phyloP scores from a whole-genome alignment of 1,140 invertebrate genomes.

The Trichonephila clavata region DNA sequence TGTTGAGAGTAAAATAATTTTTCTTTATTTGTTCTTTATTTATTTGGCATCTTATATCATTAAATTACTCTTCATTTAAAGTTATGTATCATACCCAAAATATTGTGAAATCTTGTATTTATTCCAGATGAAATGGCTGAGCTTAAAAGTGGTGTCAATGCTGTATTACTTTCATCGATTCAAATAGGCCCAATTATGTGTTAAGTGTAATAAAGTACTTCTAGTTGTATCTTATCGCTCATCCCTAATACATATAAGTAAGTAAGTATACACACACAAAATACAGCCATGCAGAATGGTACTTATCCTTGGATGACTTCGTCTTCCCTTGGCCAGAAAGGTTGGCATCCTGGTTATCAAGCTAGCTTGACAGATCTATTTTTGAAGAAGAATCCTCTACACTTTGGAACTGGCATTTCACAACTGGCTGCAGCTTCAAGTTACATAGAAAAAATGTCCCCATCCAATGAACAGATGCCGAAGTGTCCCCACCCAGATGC shows the following conservation, averaged over 20 bases:
- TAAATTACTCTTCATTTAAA: too few species aligned
- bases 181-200: conserved; percentile 45
- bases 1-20: too few species aligned
- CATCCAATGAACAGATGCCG: conserved; percentile 63
- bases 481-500: conserved; percentile 78
- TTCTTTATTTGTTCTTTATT: too few species aligned
- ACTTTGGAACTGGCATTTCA: conserved; percentile 78
- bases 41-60: too few species aligned
- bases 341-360: conserved; percentile 78
- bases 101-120: background rate
- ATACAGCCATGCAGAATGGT: conserved; percentile 77
- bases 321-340: conserved; percentile 75
- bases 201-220: conserved; percentile 36
- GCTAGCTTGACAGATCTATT: conserved; percentile 78
- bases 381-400: conserved; percentile 78
- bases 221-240: conserved; percentile 9
- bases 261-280: conserved; percentile 4
- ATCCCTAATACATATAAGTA: background rate
- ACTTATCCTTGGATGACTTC: conserved; percentile 77
- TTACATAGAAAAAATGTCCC: conserved; percentile 79
- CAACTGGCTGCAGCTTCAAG: conserved; percentile 78
- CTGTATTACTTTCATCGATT: conserved; percentile 45
- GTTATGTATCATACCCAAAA: background rate
- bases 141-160: conserved; percentile 72
- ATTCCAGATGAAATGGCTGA: conserved; percentile 68